phyloP scores from a whole-genome alignment of 1,140 invertebrate genomes.

The Prorops nasuta region DNA sequence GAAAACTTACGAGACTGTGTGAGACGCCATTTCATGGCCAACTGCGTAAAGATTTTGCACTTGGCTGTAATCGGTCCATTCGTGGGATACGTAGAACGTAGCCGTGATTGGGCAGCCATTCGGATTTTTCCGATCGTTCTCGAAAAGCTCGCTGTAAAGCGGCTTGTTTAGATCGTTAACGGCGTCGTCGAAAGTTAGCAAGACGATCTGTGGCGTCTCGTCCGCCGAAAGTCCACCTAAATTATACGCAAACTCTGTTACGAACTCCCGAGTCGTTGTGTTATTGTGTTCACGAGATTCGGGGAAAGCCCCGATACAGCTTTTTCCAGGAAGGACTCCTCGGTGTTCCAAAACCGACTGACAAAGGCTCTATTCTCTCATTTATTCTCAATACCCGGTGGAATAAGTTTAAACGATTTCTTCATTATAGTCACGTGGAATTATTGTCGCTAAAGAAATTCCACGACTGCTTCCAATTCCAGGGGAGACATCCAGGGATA shows the following conservation, averaged over 20 bases:
- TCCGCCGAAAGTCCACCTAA: slow-evolving; percentile 75
- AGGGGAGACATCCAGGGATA: too few relatives aligned
- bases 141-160: slow-evolving; percentile 84
- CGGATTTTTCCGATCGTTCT: slow-evolving; percentile 86
- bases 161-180: slow-evolving; percentile 93
- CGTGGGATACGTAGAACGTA: slow-evolving; percentile 96
- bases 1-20: slow-evolving; percentile 90
- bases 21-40: slow-evolving; percentile 95
- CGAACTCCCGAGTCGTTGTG: too few relatives aligned
- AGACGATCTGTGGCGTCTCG: slow-evolving; percentile 85
- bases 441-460: too few relatives aligned
- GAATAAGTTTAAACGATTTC: too few relatives aligned
- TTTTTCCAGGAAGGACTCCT: too few relatives aligned
- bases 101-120: slow-evolving; percentile 94
- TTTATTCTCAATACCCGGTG: too few relatives aligned
- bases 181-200: slow-evolving; percentile 91
- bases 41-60: slow-evolving; percentile 92
- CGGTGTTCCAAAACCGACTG: neutral
- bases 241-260: neutral
- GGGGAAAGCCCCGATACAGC: too few relatives aligned
- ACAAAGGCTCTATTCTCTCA: neutral
- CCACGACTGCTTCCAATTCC: too few relatives aligned
- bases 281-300: too few relatives aligned
- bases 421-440: too few relatives aligned
- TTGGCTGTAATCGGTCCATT: slow-evolving; percentile 97